Evolutionary conservation across 2,113 vertebrate genomes (phyloP).

Genomic region (Scatophagus argus): DNA sequence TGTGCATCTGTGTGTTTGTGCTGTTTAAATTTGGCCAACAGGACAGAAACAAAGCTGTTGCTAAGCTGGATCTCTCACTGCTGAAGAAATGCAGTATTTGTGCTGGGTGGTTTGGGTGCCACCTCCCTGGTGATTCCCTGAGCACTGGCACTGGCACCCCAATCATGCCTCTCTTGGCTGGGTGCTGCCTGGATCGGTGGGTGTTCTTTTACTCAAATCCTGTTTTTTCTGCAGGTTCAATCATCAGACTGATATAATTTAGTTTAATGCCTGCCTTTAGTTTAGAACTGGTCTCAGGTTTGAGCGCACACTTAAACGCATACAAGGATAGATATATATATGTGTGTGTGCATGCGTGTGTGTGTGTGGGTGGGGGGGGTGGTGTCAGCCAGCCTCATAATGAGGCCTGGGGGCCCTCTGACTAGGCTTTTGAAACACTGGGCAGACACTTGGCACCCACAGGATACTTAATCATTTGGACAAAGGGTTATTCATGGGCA

Average conservation of each 20-base stretch:
- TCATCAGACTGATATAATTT: background rate
- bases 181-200: conserved; percentile 16
- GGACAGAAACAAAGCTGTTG: conserved; percentile 94
- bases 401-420: conserved; percentile 55
- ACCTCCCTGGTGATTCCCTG: conserved; percentile 69
- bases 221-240: conserved; percentile 8
- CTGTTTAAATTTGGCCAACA: conserved; percentile 74
- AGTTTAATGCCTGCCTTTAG: background rate
- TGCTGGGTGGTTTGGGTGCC: conserved; percentile 78
- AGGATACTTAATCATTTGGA: conserved; percentile 71
- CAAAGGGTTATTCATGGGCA: conserved; percentile 70
- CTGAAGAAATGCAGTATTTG: conserved; percentile 89
- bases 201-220: background rate
- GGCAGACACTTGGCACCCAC: conserved; percentile 70
- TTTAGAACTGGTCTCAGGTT: background rate
- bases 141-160: conserved; percentile 55
- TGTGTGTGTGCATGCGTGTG: conserved; percentile 18
- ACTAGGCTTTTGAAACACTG: conserved; percentile 49
- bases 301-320: background rate
- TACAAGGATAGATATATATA: background rate
- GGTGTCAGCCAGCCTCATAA: conserved; percentile 43
- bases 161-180: conserved; percentile 64
- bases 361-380: conserved; percentile 15
- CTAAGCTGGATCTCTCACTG: conserved; percentile 89
- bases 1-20: conserved; percentile 65